Conservation (phyloP, 2,113 vertebrate species). For the Willisornis vidua region DNA sequence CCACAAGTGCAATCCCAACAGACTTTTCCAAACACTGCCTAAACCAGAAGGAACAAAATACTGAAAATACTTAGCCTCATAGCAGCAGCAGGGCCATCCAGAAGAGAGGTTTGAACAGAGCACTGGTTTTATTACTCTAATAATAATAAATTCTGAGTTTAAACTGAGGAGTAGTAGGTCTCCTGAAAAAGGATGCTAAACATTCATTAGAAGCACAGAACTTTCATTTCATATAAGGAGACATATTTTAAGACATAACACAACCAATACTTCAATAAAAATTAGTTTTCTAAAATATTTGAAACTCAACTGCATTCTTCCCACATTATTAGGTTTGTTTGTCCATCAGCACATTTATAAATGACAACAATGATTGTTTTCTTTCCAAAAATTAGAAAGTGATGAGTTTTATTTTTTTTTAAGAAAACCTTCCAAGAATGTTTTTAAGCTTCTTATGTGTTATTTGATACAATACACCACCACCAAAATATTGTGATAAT, state of each 20-base stretch:
- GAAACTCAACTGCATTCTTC: neutral
- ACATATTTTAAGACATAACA: neutral
- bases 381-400: conserved; percentile 44
- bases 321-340: neutral
- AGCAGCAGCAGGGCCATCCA: neutral
- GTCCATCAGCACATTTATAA: neutral
- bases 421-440: neutral
- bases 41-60: neutral
- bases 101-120: neutral
- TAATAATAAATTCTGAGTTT: neutral
- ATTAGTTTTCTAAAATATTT: neutral
- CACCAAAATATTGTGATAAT: conserved; percentile 27
- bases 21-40: neutral
- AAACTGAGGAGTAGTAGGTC: neutral
- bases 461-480: conserved; percentile 42
- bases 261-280: neutral
- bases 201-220: neutral
- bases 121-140: neutral
- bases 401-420: neutral
- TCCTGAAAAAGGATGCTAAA: neutral
- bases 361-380: neutral
- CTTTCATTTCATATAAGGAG: neutral
- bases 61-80: neutral
- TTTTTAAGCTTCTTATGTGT: conserved; percentile 56
- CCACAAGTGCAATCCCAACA: neutral